phyloP scores from a whole-genome alignment of 2,888 invertebrate genomes.

The Tholera decimalis region DNA sequence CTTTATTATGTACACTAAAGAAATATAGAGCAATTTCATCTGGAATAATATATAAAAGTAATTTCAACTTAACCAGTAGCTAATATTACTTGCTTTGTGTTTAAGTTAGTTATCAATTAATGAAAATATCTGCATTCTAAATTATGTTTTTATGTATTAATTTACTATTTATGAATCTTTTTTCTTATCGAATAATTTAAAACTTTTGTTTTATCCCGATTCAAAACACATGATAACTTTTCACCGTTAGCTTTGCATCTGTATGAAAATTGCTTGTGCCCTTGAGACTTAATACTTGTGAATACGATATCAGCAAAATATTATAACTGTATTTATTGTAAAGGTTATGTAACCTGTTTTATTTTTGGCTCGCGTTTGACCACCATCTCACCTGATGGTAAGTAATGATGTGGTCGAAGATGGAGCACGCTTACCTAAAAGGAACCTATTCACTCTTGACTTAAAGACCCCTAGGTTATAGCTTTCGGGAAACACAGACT shows the following conservation, averaged over 20 bases:
- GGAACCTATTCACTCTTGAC: no score
- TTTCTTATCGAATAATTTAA: not conserved
- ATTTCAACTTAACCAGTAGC: no score
- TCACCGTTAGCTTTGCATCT: constrained; percentile 3
- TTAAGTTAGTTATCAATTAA: constrained; percentile 14
- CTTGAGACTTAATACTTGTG: not conserved
- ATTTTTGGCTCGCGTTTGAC: no score
- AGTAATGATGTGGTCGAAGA: no score
- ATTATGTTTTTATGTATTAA: not conserved
- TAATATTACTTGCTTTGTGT: constrained; percentile 29
- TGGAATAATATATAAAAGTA: no score
- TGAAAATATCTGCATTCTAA: constrained; percentile 10
- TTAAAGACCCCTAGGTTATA: no score
- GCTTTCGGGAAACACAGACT: no score
- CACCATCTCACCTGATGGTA: no score
- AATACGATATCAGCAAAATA: not conserved
- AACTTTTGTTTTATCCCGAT: not conserved
- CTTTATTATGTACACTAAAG: no score
- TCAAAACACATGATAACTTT: not conserved
- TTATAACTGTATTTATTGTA: not conserved
- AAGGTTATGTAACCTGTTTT: not conserved
- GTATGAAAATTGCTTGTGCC: not conserved
- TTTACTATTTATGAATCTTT: not conserved
- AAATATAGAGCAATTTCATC: no score
- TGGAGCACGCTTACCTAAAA: no score